Percentiles rank a stretch among this genome's conserved stretches.
Evolutionary conservation across 2,888 invertebrate genomes (phyloP).

Genomic region (Vanessa cardui): DNA sequence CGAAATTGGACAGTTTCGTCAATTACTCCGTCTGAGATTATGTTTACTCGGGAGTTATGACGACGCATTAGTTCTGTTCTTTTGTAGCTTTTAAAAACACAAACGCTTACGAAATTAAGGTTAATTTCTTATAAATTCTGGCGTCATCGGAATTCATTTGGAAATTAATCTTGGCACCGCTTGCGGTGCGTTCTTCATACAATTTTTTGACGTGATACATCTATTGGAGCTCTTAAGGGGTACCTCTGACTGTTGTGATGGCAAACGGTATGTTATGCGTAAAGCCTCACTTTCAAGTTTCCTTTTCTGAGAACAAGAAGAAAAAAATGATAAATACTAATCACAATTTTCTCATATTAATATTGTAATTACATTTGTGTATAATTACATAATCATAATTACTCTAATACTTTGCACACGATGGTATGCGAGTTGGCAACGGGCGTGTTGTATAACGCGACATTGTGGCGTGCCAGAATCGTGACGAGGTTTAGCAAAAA

Average conservation of each 20-base stretch:
- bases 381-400: conserved; percentile 3
- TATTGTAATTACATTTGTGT: conserved; percentile 8
- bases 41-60: conserved; percentile 14
- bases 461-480: conserved; percentile 4
- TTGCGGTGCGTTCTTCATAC: neutral
- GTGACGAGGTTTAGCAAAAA: conserved; percentile 4
- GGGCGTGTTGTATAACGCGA: neutral
- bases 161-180: neutral
- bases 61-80: conserved; percentile 21
- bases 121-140: conserved; percentile 17
- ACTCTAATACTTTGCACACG: conserved; percentile 5
- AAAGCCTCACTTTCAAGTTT: too few species aligned
- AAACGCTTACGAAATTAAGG: conserved; percentile 22
- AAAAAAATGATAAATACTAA: neutral
- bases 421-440: conserved; percentile 21
- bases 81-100: conserved; percentile 19
- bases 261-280: too few species aligned
- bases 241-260: too few species aligned
- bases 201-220: too few species aligned
- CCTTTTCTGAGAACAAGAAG: too few species aligned
- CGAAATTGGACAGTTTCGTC: conserved; percentile 33
- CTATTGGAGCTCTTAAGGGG: too few species aligned
- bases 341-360: neutral
- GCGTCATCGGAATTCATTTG: neutral
- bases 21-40: conserved; percentile 22